Percentiles rank a stretch among this genome's conserved stretches.
Conservation (phyloP, 2,888 invertebrate species). For the Oscheius sp. region DNA sequence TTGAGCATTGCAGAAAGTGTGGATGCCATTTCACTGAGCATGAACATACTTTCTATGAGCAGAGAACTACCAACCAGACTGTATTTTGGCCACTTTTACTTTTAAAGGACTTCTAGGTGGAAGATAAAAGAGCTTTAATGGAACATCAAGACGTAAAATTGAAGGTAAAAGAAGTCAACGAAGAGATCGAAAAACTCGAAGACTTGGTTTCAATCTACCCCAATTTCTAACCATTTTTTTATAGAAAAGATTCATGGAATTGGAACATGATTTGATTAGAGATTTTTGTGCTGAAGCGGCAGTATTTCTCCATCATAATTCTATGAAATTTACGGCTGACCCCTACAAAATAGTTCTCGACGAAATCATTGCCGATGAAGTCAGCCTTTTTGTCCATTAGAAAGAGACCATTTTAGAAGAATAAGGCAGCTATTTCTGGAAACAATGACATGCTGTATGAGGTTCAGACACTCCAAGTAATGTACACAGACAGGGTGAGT, state of each 20-base stretch:
- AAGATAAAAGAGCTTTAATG: background rate
- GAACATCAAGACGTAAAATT: too few species aligned
- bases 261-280: background rate
- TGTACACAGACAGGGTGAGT: background rate
- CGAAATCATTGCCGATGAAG: background rate
- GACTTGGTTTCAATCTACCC: background rate
- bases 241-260: background rate
- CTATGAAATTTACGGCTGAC: background rate
- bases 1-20: background rate
- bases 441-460: background rate
- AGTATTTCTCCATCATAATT: background rate
- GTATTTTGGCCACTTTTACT: background rate
- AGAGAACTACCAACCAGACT: background rate
- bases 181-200: background rate
- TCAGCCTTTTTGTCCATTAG: background rate
- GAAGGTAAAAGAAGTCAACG: background rate
- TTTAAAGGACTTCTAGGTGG: background rate
- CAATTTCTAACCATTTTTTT: too few species aligned
- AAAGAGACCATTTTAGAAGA: background rate
- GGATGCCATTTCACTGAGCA: background rate
- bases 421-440: background rate
- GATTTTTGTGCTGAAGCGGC: conserved; percentile 14
- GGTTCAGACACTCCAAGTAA: background rate
- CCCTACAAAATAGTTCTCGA: background rate
- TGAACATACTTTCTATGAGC: background rate